Base-by-base conservation (phyloP, 1,140 invertebrate genomes). In the Pachypsylla venusta region DNA sequence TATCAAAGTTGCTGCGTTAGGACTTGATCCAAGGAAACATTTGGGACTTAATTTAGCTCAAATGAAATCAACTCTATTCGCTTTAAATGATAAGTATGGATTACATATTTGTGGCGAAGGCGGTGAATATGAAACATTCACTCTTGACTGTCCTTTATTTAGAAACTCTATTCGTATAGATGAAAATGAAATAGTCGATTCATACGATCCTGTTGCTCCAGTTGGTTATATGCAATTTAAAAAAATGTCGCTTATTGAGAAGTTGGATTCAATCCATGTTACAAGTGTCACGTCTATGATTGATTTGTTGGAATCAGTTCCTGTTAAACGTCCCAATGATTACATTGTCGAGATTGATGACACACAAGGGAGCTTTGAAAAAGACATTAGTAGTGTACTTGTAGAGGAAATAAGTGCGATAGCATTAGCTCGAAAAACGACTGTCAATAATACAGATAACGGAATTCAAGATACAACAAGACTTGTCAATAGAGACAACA, bases 101-200 rank as follows among this genome's bases (percentile, higher is more conserved):
- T 74, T 98, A 60, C 96, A 98, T 78, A 82, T 98, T 48, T 99
- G 96, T 76, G 96, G 96, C 39, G 96, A 99, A 78, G 96, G 96
- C 35, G 96, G 96, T 53, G 96, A 99, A 74, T 99, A 96, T 73
- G 96, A 99, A 76, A 95, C 93, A 26, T 92, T 98, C 70, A 97
- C 93, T 13, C 75, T 97, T 59, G 92, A 98, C 76, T 98, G 94
- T 75, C 94, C 95, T 19, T 74, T 99, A 42, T 98, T 96, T 73
- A 85, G 81, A 66, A 93, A 91, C 71, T 80, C 81, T 69, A 84
- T 98, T 72, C 77, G 89, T 61, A 80, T 96, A 89, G 86, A 93
- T 65, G 84, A 80, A 63, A 86, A 95, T 76, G 81, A 82, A 76
- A 81, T 82, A 27, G 81, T 92, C 58, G 88, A 92, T 71, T 88